Conservation (phyloP, 1,140 invertebrate species). For the Liolophura sinensis region DNA sequence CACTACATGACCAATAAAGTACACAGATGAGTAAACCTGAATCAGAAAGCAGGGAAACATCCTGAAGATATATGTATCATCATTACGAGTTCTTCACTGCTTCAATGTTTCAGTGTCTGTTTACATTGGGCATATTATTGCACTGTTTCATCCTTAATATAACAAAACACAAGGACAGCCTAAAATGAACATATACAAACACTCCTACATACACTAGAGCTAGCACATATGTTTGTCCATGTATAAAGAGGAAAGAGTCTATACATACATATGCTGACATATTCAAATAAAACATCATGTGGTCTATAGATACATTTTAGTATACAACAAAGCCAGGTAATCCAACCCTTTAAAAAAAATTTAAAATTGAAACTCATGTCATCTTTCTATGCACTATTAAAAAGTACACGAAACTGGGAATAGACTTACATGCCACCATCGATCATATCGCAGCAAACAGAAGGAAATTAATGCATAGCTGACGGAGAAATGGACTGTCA, state of each 20-base stretch:
- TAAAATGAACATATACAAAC: neutral
- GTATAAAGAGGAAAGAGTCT: too few species aligned
- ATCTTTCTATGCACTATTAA: neutral
- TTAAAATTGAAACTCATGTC: neutral
- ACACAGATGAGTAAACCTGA: slow-evolving; percentile 65
- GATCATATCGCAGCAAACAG: slow-evolving; percentile 70
- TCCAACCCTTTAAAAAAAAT: neutral
- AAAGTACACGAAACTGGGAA: neutral
- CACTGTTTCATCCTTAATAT: neutral
- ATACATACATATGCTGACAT: too few species aligned
- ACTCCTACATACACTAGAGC: neutral
- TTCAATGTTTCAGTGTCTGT: neutral
- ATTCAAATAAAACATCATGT: neutral
- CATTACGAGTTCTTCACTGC: too few species aligned
- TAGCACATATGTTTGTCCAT: too few species aligned
- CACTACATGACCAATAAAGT: slow-evolving; percentile 63
- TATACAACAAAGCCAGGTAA: neutral
- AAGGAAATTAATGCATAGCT: slow-evolving; percentile 85
- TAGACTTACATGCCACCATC: slow-evolving; percentile 56
- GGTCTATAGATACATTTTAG: neutral
- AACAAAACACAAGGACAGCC: slow-evolving; percentile 53
- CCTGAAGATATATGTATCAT: too few species aligned
- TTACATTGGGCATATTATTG: too few species aligned
- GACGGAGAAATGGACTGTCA: slow-evolving; percentile 80
- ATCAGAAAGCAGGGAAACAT: slow-evolving; percentile 4